These are phyloP conservation scores for Tryphoninae sp. DNA, from an alignment of 2,888 invertebrate species.

Conservation along the genomic window DNA sequence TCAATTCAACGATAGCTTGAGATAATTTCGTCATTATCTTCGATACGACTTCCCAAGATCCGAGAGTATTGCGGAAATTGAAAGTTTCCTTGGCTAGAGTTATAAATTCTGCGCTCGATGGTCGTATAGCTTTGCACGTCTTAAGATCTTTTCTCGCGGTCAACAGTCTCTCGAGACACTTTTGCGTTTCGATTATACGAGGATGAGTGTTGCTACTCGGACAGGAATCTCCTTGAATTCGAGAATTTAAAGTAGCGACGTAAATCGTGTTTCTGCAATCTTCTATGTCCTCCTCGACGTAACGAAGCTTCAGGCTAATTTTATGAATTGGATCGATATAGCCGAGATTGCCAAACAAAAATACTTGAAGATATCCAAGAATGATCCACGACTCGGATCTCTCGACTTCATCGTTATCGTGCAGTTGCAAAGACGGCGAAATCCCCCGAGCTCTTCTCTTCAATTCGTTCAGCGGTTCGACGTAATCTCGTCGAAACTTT, in stretches of 20 bases:
- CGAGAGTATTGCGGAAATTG: slow-evolving; percentile 76
- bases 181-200: slow-evolving; percentile 62
- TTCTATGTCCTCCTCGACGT: slow-evolving; percentile 87
- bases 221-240: slow-evolving; percentile 79
- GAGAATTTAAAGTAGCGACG: slow-evolving; percentile 83
- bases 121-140: slow-evolving; percentile 72
- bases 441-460: slow-evolving; percentile 34
- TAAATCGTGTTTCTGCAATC: slow-evolving; percentile 84
- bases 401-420: slow-evolving; percentile 54
- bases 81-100: slow-evolving; percentile 75
- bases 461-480: slow-evolving; percentile 59
- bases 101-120: slow-evolving; percentile 69
- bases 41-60: slow-evolving; percentile 79
- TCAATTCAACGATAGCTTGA: slow-evolving; percentile 79
- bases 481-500: slow-evolving; percentile 54
- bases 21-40: slow-evolving; percentile 81
- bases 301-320: slow-evolving; percentile 87
- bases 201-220: slow-evolving; percentile 76
- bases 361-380: slow-evolving; percentile 75
- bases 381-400: slow-evolving; percentile 75
- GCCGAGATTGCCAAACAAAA: slow-evolving; percentile 74
- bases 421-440: slow-evolving; percentile 11
- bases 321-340: slow-evolving; percentile 92
- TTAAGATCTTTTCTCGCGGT: slow-evolving; percentile 66
- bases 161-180: slow-evolving; percentile 61